Evolutionary conservation across 1,140 invertebrate genomes (phyloP).

Genomic region (Leptinotarsa defecta): DNA sequence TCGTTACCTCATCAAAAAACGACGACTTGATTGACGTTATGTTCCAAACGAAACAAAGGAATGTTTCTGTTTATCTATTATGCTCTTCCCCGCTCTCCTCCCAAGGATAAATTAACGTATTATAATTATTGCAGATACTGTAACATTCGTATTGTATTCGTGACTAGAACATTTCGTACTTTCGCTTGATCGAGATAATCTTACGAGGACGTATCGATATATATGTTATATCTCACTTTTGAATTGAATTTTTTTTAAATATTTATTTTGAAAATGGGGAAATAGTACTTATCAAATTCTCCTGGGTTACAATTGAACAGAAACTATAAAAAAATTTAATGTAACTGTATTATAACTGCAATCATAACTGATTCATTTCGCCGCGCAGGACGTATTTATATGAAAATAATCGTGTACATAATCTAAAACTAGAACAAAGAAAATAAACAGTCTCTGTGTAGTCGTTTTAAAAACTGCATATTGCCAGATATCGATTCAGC

Average conservation of each 20-base stretch:
- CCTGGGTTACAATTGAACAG: too few species aligned
- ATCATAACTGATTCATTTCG: too few species aligned
- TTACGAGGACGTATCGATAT: background rate
- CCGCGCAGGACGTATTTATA: too few species aligned
- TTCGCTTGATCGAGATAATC: background rate
- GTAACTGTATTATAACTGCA: too few species aligned
- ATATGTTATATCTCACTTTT: background rate
- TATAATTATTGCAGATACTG: constrained; percentile 14
- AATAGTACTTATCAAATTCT: too few species aligned
- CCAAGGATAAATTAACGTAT: constrained; percentile 1
- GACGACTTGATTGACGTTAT: background rate
- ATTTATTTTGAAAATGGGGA: too few species aligned
- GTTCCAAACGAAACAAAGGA: background rate
- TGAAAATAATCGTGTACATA: too few species aligned
- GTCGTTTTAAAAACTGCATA: too few species aligned
- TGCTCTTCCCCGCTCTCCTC: background rate
- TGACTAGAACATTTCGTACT: constrained; percentile 9
- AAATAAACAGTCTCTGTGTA: too few species aligned
- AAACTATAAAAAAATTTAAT: too few species aligned
- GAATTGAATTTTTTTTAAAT: background rate
- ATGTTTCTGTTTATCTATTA: background rate
- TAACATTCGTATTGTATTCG: constrained; percentile 9
- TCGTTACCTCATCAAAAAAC: background rate
- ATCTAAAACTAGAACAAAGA: too few species aligned
- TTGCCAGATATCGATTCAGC: too few species aligned